Conservation (phyloP, 2,888 invertebrate species). For the Encarsia formosa region DNA sequence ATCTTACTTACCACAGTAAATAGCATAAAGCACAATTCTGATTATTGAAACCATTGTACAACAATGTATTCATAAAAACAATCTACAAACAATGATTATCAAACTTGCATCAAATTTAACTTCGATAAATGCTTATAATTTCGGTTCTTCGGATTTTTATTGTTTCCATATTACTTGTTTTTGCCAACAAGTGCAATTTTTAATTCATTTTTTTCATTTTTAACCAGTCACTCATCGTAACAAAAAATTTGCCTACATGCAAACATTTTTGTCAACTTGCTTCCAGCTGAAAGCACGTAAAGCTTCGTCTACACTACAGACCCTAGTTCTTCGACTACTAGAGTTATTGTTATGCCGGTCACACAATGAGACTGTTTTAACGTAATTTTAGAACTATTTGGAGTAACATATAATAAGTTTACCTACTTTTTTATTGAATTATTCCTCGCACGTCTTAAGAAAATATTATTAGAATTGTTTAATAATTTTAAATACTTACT, state of each 20-base stretch:
- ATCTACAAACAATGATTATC: conserved; percentile 8
- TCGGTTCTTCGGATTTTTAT: conserved; percentile 4
- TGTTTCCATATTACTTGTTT: conserved; percentile 14
- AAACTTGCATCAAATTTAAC: conserved; percentile 4
- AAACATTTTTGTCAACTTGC: conserved; percentile 9
- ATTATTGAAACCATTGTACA: conserved; percentile 41
- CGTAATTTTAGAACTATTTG: no score
- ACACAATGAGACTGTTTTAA: no score
- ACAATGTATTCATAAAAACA: conserved; percentile 3
- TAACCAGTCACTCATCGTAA: not conserved
- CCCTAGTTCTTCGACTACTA: not conserved
- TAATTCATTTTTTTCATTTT: not conserved
- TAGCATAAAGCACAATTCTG: conserved; percentile 37
- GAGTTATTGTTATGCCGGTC: no score
- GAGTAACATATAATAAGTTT: no score
- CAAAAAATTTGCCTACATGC: not conserved
- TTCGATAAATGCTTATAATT: conserved; percentile 6
- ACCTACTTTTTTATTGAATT: no score
- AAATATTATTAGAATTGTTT: no score
- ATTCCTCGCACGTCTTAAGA: no score
- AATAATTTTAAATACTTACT: no score
- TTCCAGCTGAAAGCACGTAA: conserved; percentile 2
- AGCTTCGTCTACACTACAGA: conserved; percentile 9
- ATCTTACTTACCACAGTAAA: conserved; percentile 41
- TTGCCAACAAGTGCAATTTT: not conserved